Base-by-base conservation (phyloP, 1,140 invertebrate species). In the Trachelipus rathkii region DNA sequence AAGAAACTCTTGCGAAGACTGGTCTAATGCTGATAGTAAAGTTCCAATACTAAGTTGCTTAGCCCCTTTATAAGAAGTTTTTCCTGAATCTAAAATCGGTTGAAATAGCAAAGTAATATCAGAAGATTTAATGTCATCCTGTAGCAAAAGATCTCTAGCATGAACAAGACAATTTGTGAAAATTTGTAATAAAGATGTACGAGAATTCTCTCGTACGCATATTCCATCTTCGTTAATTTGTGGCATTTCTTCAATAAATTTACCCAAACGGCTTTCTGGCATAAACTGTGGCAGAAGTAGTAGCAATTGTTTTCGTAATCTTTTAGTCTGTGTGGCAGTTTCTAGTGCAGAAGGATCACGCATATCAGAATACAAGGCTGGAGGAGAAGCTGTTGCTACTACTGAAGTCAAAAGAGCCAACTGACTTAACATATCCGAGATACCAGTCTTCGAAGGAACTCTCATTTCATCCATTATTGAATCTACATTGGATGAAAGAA, bases 401-500 rank as follows among this genome's bases (percentile, higher is more conserved):
- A 60, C 50, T 15, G 50, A 60, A 13, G 50, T 60, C 8, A 60
- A 60, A 8, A 60, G 50, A 3, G 50, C 50, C 50, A 60, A 19
- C 8, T 60, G 50, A 19, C 19, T 60, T 60, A 60, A 60, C 11
- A 19, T 19, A 15, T 60, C 50, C 8, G 50, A 60, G 4, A 60
- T 19, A 60, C 11, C 50, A 13, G 50, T 19, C 19, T 60, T 60
- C 11, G 91, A 87, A 24, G 86, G 88, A 0, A 91, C 89, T 81
- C 91, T 86, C 15, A 96, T 84, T 60, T 94, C 89, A 79, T 90
- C 88, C 80, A 92, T 91, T 19, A 95, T 89, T 44, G 91, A 90
- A 79, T 95, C 93, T 45, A 90, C 86, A 84, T 96, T 93, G 72
- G 90, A 90, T 68, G 94, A 88, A 44, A 96, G 83, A 79, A 94